Base-by-base conservation (phyloP, 2,888 invertebrate genomes). In the Sarcophaga rosellei region DNA sequence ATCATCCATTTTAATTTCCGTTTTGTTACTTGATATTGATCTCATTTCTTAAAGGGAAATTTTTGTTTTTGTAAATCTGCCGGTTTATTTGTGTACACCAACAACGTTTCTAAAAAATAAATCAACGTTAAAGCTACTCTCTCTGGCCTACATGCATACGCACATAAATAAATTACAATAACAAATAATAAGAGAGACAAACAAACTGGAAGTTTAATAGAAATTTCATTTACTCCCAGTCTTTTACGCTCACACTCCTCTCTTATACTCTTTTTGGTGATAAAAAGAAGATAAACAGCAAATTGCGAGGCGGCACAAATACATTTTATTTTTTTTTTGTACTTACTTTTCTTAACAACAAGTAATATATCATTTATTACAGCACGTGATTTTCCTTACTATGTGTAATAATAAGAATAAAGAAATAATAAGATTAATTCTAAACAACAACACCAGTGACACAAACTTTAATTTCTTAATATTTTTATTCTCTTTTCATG, bases 321-420 rank as follows among this genome's bases (percentile, higher is more conserved):
- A n/a, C 2, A 1, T 17, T 61, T 65, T 45, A n/a, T 47, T 15
- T 53, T 53, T 53, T 53, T 12, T 8, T 20, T 17, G 17, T 4
- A 53, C 44, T 66, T 45, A 45, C 35, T 20, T 66, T 25, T 44
- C 35, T 17, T 61, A 70, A 72, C 70, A 65, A 72, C 72, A n/a
- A 72, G 66, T 83, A 83, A 77, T 69, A 76, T 83, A 83, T 86
- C 59, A 79, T 77, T 83, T 83, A 74, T 86, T 83, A 69, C 74
- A 65, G 83, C 76, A 83, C 86, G 80, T 86, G 83, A 77, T 83
- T 77, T 85, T 47, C 73, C 53, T 78, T 44, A 78, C 62, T 69
- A 73, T 57, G 61, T 77, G 62, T 79, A 47, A 76, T 23, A 72
- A 57, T 21, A 57, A 23, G 61, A 62, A 12, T 53, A 17, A 20